Evolutionary conservation across 2,888 invertebrate species (phyloP), one percentile per base, ranked within the genome.

Genomic region (Sylvicola cinctus): DNA sequence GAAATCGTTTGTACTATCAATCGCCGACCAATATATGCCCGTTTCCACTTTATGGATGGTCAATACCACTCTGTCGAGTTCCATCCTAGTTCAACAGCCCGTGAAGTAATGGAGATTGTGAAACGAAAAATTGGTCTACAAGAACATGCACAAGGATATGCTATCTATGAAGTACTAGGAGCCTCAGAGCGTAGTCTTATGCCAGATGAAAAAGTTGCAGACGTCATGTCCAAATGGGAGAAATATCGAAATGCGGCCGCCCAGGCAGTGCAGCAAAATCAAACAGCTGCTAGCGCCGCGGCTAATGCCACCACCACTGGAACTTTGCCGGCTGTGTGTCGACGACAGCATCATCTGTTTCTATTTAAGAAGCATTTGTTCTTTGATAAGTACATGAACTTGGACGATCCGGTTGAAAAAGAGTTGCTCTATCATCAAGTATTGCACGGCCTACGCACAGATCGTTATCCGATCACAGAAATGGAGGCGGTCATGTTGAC

Each of bases 151-250:
- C 43, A 45, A 35, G 88, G 90, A 12, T 93, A 90, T 55, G 84
- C 90, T 1, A 69, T 93, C 39, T 93, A 90, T 59, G 91, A 91
- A 56, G 83, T 87, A 30, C 68, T 88, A 42, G 87, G 85, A 3
- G 76, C 70, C 44, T 76, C 80, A 1, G 91, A 91, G 55, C 66
- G 91, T 34, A 83, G 84, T 45, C 62, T 93, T 42, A 66, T 75
- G 31, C 70, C 74, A 7, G 79, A 78, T 48, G 91, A 91, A 55
- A 85, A 90, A 46, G 77, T 88, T 11, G 83, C 88, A 1, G 93
- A 93, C 55, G 88, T 90, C 15, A 79, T 93, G 67, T 87, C 90
- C 4, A 79, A 88, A 50, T 93, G 91, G 91, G 93, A 93, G 58
- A 70, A 83, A 44, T 84, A 84, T 42, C 66, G 83, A 38, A 69